Percentiles rank a stretch among this genome's conserved stretches.
These are phyloP conservation scores for Calameuta pallipes DNA, from an alignment of 2,888 invertebrate genomes.

Conservation along the genomic window DNA sequence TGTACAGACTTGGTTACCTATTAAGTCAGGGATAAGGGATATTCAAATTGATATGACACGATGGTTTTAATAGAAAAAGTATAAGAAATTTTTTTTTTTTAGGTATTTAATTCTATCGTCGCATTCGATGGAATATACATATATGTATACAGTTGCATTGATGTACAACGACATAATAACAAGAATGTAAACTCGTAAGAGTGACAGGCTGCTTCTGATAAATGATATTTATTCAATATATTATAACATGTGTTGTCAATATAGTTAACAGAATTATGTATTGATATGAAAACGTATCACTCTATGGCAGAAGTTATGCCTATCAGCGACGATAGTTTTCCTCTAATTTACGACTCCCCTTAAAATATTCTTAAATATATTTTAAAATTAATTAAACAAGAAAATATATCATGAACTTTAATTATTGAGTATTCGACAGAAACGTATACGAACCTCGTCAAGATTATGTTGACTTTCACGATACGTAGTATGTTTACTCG, in stretches of 20 bases:
- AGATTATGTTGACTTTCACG: background rate
- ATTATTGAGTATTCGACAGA: background rate
- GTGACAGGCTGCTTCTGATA: background rate
- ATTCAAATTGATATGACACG: background rate
- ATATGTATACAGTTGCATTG: background rate
- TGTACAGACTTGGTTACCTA: too few relatives aligned
- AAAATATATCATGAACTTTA: background rate
- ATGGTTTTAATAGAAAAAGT: background rate
- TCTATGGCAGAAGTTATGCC: background rate
- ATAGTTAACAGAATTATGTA: background rate
- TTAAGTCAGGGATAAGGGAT: too few relatives aligned
- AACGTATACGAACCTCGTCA: background rate
- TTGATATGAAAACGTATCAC: background rate
- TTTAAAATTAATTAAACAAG: background rate
- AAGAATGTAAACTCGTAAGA: background rate
- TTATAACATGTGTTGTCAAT: background rate
- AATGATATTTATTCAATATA: background rate
- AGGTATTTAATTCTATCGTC: background rate
- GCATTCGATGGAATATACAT: background rate
- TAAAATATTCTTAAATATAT: background rate
- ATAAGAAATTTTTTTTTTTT: background rate
- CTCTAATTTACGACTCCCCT: background rate
- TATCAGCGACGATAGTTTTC: background rate
- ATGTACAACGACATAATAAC: background rate
- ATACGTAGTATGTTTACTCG: background rate